Base-by-base conservation (phyloP, 2,888 invertebrate species). In the Cerastis rubricosa region DNA sequence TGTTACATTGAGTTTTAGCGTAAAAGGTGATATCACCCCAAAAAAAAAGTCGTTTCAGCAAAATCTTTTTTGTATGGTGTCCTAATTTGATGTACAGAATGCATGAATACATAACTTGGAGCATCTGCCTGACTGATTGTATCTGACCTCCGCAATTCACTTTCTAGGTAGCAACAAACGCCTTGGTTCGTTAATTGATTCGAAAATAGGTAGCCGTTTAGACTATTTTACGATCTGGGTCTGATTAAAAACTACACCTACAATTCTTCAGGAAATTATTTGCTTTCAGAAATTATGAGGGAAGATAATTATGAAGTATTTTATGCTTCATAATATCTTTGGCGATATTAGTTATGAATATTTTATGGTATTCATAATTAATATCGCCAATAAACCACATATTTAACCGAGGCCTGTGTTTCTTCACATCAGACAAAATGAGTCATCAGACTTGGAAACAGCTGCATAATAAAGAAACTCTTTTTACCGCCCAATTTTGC, bases 391-490 rank as follows among this genome's bases (percentile, higher is more conserved):
- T 63, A 79, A 71, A 79, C 19, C 49, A 45, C 25, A 65, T 17
- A 49, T 51, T 73, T 19, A 17, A 49, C 6, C 14, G 22, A 57
- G 49, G 14, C 43, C 71, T 80, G 78, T 35, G 71, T 45, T 61
- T 73, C 74, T 65, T 80, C 81, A 65, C 49, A 19, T n/a, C n/a
- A n/a, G 29, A n/a, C 12, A n/a, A 47, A 72, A 43, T 72, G 14
- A 64, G 17, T 59, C 43, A 47, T n/a, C 14, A 17, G n/a, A 7
- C 17, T 80, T 29, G 12, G 1, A 8, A 57, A 54, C n/a, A 54
- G 45, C 75, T 66, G 51, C 59, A 40, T 47, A n/a, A 35, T 61
- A 40, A 47, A 75, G 11, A 49, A 57, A 57, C n/a, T 43, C 1
- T 65, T 61, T 49, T 22, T n/a, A 29, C 25, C 40, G 19, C n/a